Evolutionary conservation across 2,888 invertebrate species (phyloP).

Genomic region (Cataglyphis albicans): DNA sequence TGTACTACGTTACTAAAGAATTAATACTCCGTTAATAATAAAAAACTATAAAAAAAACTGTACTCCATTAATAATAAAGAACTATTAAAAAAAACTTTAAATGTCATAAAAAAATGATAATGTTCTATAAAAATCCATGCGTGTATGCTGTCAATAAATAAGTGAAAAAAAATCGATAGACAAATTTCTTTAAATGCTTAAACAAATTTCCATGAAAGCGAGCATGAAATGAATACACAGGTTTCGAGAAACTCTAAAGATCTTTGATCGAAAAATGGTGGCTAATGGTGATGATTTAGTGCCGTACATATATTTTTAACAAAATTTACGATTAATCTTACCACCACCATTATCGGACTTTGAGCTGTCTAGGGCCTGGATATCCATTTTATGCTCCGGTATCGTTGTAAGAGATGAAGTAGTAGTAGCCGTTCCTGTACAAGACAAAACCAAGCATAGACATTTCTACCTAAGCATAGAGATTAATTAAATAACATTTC

Average conservation of each 20-base stretch:
- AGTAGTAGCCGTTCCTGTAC: conserved; percentile 82
- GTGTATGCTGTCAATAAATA: neutral
- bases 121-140: neutral
- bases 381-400: conserved; percentile 83
- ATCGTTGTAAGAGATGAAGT: conserved; percentile 81
- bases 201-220: neutral
- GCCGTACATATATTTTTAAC: neutral
- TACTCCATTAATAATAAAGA: no score
- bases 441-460: conserved; percentile 79
- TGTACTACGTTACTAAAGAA: no score
- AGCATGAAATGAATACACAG: conserved; percentile 29
- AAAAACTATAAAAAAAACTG: no score
- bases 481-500: conserved; percentile 38
- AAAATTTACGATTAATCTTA: conserved; percentile 75
- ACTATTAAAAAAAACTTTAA: neutral
- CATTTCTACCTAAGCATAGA: conserved; percentile 18
- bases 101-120: neutral
- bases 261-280: conserved; percentile 11
- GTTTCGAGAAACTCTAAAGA: conserved; percentile 5
- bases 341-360: conserved; percentile 81
- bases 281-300: conserved; percentile 39
- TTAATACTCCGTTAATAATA: no score
- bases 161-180: neutral
- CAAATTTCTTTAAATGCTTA: neutral
- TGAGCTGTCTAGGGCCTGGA: conserved; percentile 83